A percentile compares a stretch with the other conserved stretches of the same genome.
Evolutionary conservation across 2,888 invertebrate species (phyloP).

Genomic region (Serrognathus titanus): DNA sequence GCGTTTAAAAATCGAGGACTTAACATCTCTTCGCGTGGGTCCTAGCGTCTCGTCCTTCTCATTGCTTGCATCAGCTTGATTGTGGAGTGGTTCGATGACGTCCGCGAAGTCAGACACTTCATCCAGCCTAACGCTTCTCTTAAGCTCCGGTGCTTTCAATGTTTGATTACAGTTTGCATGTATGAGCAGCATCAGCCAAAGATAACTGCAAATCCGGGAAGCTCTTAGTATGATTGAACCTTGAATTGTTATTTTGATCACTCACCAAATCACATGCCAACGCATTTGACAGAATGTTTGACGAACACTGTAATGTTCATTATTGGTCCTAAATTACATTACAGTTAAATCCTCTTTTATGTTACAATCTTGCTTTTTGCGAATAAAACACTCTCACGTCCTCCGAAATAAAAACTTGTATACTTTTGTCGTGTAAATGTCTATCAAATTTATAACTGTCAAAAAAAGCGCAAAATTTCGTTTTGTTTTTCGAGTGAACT

Average conservation of each 20-base stretch:
- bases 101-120: constrained; percentile 30
- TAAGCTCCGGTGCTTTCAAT: background rate
- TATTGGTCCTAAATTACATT: constrained; percentile 15
- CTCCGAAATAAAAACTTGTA: constrained; percentile 3
- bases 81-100: constrained; percentile 22
- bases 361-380: background rate
- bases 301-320: constrained; percentile 13
- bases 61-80: background rate
- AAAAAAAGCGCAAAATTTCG: constrained; percentile 4
- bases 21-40: constrained; percentile 4
- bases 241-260: too few species aligned
- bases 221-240: background rate
- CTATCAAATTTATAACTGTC: constrained; percentile 15
- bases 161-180: constrained; percentile 5
- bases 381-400: constrained; percentile 1
- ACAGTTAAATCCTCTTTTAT: constrained; percentile 2
- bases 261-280: constrained; percentile 21
- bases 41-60: background rate
- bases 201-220: constrained; percentile 8
- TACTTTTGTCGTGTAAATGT: constrained; percentile 4
- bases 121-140: constrained; percentile 16
- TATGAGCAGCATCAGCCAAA: constrained; percentile 19
- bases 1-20: constrained; percentile 10
- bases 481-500: constrained; percentile 10
- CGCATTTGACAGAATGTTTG: constrained; percentile 20